Evolutionary conservation across 2,797 vertebrate species (phyloP).

Genomic region (Myotis vivesi): DNA sequence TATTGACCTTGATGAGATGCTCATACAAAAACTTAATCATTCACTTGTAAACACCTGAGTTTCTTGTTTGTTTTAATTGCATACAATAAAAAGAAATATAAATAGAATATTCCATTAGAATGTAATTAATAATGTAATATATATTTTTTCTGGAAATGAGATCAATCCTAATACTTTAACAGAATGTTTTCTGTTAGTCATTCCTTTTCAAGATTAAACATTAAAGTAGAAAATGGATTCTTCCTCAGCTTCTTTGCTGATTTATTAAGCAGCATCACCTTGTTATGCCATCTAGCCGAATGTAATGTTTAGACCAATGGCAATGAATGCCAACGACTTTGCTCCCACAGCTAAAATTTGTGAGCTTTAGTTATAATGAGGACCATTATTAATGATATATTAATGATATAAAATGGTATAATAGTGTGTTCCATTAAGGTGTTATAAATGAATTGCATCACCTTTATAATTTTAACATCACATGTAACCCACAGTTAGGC

Average conservation of each 20-base stretch:
- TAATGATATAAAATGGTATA: not conserved
- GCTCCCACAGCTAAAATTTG: not conserved
- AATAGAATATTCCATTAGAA: not conserved
- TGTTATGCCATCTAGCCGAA: not conserved
- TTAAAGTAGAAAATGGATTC: not conserved
- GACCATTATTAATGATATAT: not conserved
- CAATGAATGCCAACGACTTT: not conserved
- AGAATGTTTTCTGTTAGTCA: not conserved
- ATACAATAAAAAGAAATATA: not conserved
- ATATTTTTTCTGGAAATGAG: not conserved
- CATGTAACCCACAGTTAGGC: not conserved
- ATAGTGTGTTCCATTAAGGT: not conserved
- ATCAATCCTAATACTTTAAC: not conserved
- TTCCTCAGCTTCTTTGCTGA: not conserved
- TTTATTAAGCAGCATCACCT: not conserved
- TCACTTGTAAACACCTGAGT: not conserved
- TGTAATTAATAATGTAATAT: not conserved
- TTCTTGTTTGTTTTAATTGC: not conserved
- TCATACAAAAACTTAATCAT: not conserved
- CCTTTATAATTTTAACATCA: not conserved
- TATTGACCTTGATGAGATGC: not conserved
- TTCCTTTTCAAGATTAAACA: constrained; percentile 19
- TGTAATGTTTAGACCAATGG: not conserved
- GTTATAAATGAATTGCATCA: not conserved
- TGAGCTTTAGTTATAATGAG: not conserved